Base-by-base conservation (phyloP, 2,113 vertebrate species). In the Dipodomys ordii region DNA sequence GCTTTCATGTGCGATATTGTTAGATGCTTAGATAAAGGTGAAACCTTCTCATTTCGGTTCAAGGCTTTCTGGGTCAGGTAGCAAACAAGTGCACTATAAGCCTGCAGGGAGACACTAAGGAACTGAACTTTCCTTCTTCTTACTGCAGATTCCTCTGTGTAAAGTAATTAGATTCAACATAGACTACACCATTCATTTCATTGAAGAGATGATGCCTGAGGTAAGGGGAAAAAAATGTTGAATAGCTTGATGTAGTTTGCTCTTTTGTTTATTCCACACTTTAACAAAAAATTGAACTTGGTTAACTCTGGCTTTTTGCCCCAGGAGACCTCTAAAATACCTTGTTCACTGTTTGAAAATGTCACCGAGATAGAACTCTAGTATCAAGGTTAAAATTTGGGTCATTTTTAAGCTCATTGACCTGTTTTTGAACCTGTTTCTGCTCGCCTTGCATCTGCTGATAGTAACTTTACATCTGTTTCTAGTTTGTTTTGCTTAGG, bases 141-240 rank as follows among this genome's bases (percentile, higher is more conserved):
- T 65, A 27, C 98, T 98, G 53, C 98, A 99, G 99, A 99, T 99
- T 96, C 99, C 99, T 96, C 97, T 99, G 95, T 99, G 99, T 98
- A 99, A 99, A 97, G 99, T 99, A 97, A 99, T 99, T 97, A 99
- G 99, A 97, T 99, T 99, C 98, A 99, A 99, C 98, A 99, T 99
- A 98, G 99, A 99, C 98, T 99, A 99, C 98, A 99, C 99, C 88
- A 99, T 99, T 97, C 99, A 99, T 98, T 99, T 99, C 98, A 99
- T 99, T 92, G 99, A 99, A 96, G 99, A 99, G 98, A 99, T 99
- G 99, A 98, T 99, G 97, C 99, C 99, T 23, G 99, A 99, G 99
- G 99, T 99, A 98, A 98, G 99, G 90, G 83, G 93, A 78, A 68
- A 95, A 94, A 91, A 96, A 95, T 93, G 94, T 88, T 88, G 39